phyloP scores from a whole-genome alignment of 2,888 invertebrate species.

The Catotricha subobsoleta region DNA sequence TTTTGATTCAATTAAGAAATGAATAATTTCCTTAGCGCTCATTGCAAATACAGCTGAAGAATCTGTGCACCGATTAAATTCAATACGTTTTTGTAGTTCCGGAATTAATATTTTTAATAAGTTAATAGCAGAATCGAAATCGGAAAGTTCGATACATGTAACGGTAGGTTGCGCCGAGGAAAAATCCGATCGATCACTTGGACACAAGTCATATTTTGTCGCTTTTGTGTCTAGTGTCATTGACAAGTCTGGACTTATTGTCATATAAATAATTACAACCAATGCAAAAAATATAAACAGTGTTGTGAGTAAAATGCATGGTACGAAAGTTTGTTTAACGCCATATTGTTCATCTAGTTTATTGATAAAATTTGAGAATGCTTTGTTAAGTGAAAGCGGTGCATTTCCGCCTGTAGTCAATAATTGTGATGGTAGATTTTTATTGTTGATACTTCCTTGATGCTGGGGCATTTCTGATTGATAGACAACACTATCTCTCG shows the following conservation, averaged over 20 bases:
- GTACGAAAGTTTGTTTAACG: slow-evolving; percentile 32
- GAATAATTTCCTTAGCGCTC: slow-evolving; percentile 43
- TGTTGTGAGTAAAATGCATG: slow-evolving; percentile 40
- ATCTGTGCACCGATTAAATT: slow-evolving; percentile 20
- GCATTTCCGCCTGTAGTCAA: not conserved
- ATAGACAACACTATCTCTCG: slow-evolving; percentile 7
- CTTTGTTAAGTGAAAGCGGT: slow-evolving; percentile 9
- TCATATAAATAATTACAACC: slow-evolving; percentile 47
- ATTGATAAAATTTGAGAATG: slow-evolving; percentile 15
- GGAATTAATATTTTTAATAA: slow-evolving; percentile 45
- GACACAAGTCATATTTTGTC: slow-evolving; percentile 36
- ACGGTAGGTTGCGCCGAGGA: slow-evolving; percentile 30
- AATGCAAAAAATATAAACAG: slow-evolving; percentile 46
- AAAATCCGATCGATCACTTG: slow-evolving; percentile 35
- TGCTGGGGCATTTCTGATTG: not conserved
- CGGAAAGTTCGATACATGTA: slow-evolving; percentile 46
- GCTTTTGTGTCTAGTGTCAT: slow-evolving; percentile 25
- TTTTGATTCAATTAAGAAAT: slow-evolving; percentile 32
- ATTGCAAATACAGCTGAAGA: slow-evolving; percentile 35
- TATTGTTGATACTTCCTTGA: slow-evolving; percentile 11
- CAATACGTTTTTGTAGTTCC: slow-evolving; percentile 39
- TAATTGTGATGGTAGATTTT: slow-evolving; percentile 1
- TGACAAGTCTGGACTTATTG: slow-evolving; percentile 29
- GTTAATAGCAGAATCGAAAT: slow-evolving; percentile 42
- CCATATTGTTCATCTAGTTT: slow-evolving; percentile 18